These are phyloP conservation scores for Mimas tiliae DNA, from an alignment of 2,888 invertebrate genomes.

Conservation along the genomic window DNA sequence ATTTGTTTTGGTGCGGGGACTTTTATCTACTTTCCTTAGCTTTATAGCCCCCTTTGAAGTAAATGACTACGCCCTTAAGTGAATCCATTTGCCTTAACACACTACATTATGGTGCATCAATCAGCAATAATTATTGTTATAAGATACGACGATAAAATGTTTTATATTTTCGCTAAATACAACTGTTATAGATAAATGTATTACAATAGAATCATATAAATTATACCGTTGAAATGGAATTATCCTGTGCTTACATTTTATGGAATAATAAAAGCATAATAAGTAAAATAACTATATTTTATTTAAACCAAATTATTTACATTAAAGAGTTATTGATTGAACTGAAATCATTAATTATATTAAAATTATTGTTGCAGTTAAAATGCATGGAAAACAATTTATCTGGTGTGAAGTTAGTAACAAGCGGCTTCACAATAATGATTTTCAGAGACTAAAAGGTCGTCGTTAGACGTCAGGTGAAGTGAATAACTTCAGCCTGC, in stretches of 20 bases:
- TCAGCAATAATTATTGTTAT: constrained; percentile 24
- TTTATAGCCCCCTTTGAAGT: no score
- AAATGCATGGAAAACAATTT: background rate
- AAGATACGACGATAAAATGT: constrained; percentile 13
- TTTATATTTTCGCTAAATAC: constrained; percentile 24
- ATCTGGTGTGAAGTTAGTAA: background rate
- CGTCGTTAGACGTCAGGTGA: no score
- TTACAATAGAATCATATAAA: constrained; percentile 10
- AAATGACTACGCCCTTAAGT: background rate
- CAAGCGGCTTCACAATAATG: no score
- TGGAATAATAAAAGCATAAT: constrained; percentile 38
- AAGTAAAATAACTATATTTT: constrained; percentile 19
- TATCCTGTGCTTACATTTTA: constrained; percentile 42
- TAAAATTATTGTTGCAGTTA: background rate
- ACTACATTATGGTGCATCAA: constrained; percentile 2
- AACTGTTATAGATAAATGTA: constrained; percentile 14
- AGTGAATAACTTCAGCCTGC: no score
- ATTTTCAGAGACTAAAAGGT: no score
- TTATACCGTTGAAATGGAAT: constrained; percentile 34
- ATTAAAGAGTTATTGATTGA: constrained; percentile 1
- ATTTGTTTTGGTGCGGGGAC: no score
- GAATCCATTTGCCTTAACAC: constrained; percentile 7
- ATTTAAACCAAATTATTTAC: constrained; percentile 34
- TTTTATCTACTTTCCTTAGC: no score
- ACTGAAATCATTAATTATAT: constrained; percentile 5